Conservation (phyloP, 2,888 invertebrate species). For the Cantharis rustica region DNA sequence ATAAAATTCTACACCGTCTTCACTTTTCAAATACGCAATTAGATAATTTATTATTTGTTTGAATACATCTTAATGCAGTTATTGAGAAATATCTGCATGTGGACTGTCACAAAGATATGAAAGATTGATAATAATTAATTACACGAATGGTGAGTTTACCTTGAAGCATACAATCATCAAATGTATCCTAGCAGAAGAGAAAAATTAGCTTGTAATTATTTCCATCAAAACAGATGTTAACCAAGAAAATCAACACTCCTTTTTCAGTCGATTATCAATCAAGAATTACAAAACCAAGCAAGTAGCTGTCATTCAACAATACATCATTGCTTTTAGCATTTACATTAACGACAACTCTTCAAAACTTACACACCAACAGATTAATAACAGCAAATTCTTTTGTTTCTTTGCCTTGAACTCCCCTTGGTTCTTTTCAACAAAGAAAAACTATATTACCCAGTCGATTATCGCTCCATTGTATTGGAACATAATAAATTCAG, state of each 20-base stretch:
- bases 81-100: neutral
- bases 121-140: neutral
- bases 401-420: neutral
- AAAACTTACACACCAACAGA: neutral
- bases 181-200: neutral
- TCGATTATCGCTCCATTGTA: neutral
- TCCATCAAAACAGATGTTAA: neutral
- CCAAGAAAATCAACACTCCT: neutral
- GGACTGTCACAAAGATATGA: neutral
- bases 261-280: neutral
- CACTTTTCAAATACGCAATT: no score
- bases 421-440: neutral
- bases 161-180: neutral
- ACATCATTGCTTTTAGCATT: neutral
- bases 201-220: neutral
- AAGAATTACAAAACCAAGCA: neutral
- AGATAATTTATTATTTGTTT: neutral
- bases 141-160: neutral
- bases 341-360: neutral
- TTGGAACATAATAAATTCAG: neutral
- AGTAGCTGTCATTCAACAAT: neutral
- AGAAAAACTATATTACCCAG: neutral
- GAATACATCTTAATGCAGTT: neutral
- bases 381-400: neutral
- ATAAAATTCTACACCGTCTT: no score